These are phyloP conservation scores for Linurgus olivaceus DNA, from an alignment of 2,797 vertebrate species.

Conservation along the genomic window DNA sequence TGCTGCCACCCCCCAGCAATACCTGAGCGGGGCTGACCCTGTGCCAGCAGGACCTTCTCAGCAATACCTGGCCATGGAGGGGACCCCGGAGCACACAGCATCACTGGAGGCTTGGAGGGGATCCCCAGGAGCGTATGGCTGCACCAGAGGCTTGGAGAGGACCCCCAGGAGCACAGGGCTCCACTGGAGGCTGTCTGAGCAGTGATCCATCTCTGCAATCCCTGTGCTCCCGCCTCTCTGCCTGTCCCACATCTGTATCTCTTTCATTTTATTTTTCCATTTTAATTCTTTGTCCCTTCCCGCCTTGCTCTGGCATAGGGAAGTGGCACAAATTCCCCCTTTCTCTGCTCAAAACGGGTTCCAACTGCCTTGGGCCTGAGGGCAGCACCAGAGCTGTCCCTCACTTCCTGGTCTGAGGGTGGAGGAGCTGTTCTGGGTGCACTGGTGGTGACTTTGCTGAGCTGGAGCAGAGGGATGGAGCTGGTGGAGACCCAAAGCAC, in stretches of 20 bases:
- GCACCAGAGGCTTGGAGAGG: neutral
- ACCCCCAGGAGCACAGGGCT: neutral
- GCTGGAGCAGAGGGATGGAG: neutral
- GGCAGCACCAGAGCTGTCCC: neutral
- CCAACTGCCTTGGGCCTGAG: neutral
- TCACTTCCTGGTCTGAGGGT: neutral
- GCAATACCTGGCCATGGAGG: constrained; percentile 64
- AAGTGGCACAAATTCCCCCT: neutral
- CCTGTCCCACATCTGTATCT: neutral
- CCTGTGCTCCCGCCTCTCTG: neutral
- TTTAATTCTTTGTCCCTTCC: constrained; percentile 13
- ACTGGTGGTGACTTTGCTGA: neutral
- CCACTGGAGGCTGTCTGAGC: neutral
- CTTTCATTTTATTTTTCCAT: constrained; percentile 6
- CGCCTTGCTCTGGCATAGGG: neutral
- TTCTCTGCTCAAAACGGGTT: constrained; percentile 10
- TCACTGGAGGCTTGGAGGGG: neutral
- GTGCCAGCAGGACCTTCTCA: neutral
- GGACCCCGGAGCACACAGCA: neutral
- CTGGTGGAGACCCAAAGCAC: neutral
- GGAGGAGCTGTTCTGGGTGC: neutral
- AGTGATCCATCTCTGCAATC: neutral
- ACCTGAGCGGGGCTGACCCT: neutral
- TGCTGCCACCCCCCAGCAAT: constrained; percentile 32
- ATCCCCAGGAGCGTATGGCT: neutral